Evolutionary conservation across 2,113 vertebrate species (phyloP), one percentile per base, ranked within the genome.

Genomic region (Glaucomys volans): DNA sequence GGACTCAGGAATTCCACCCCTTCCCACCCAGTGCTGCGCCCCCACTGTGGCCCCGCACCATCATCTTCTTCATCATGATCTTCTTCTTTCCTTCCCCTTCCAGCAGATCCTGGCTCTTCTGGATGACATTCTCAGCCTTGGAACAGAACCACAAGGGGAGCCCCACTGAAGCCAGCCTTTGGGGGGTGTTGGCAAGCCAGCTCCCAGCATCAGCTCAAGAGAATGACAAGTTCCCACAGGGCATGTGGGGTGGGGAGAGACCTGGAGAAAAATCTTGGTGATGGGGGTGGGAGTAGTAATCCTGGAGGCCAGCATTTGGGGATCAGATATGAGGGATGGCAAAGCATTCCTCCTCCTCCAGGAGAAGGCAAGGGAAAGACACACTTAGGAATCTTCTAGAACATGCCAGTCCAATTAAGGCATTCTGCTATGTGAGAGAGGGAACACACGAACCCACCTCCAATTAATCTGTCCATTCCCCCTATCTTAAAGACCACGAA

Each of bases 1-100:
- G 10, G 52, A 22, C 59, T 40, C n/a, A 0, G 54, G 54, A 66
- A 40, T 13, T 20, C 92, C 1, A 0, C 37, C 13, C n/a, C 57
- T 54, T 54, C 76, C 89, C 62, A 12, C 50, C 76, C 64, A 66
- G 35, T 2, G 17, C 83, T 50, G 12, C 59, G 76, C 64, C n/a
- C 76, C 59, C 42, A 0, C 32, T 5, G 4, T 37, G 11, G 59
- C 44, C 59, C 69, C 91, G 0, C n/a, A 98, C 97, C 97, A 96
- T 97, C 93, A 97, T 96, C 94, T 83, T 91, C 86, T 93, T 96
- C 75, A 97, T 83, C 57, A 80, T 10, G 7, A 22, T 83, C 88
- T 77, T 95, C 95, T 97, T 97, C 14, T 95, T 94, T 66, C 37
- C 88, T 50, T 87, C 94, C 1, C 0, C 42, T 26, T 94, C 92